phyloP scores from a whole-genome alignment of 2,113 vertebrate genomes.

The Fregetta grallaria region DNA sequence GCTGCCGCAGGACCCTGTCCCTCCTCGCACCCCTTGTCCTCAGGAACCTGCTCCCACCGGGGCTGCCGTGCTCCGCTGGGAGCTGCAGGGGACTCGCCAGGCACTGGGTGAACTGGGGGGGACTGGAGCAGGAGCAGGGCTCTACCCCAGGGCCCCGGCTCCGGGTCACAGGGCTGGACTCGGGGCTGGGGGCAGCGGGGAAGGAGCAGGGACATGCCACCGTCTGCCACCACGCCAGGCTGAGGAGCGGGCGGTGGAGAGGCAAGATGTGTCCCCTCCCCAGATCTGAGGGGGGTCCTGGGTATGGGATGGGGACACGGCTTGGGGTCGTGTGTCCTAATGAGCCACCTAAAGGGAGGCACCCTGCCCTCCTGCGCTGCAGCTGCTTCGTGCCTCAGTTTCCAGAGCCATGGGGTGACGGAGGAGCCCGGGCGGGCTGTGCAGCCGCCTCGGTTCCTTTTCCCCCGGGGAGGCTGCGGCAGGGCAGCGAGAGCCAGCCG shows the following conservation, averaged over 20 bases:
- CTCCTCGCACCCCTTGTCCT: neutral
- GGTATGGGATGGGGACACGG: fast-evolving
- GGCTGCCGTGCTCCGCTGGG: neutral
- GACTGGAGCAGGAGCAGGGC: neutral
- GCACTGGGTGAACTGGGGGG: neutral
- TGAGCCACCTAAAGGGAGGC: neutral
- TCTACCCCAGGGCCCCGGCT: neutral
- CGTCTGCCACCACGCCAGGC: neutral
- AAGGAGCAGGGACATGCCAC: neutral
- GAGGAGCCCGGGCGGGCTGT: neutral
- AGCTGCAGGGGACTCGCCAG: neutral
- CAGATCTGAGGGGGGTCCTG: neutral
- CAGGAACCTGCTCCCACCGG: neutral
- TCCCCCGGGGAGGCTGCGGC: fast-evolving
- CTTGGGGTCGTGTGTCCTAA: neutral
- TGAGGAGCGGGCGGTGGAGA: neutral
- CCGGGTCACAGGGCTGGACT: fast-evolving
- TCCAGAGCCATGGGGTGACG: fast-evolving
- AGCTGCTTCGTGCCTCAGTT: neutral
- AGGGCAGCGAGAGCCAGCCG: fast-evolving
- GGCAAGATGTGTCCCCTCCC: neutral
- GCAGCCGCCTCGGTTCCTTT: neutral
- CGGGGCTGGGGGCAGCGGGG: fast-evolving
- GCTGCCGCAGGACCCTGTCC: neutral
- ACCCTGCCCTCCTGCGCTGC: neutral